phyloP scores from a whole-genome alignment of 2,113 vertebrate species.

The Poicephalus meyeri region DNA sequence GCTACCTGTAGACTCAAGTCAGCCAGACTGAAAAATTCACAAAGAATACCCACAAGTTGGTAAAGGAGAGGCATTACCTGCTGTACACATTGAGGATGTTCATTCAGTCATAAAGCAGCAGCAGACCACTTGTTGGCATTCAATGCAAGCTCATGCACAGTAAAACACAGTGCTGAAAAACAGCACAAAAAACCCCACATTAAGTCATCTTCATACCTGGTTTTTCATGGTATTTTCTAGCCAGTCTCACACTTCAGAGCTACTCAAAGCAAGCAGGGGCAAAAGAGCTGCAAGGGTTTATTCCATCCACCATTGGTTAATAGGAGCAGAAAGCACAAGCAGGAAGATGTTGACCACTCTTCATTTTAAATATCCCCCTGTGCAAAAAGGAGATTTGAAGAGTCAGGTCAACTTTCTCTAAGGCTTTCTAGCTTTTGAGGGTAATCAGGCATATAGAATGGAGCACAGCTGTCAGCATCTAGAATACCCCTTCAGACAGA shows the following conservation, averaged over 20 bases:
- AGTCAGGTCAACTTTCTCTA: background rate
- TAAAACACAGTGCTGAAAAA: background rate
- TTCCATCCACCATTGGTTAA: background rate
- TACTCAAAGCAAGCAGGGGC: background rate
- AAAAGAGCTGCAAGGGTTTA: background rate
- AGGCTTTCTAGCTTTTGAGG: background rate
- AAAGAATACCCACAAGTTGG: background rate
- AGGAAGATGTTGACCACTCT: background rate
- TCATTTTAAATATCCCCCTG: background rate
- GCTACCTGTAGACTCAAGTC: background rate
- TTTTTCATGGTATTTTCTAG: background rate
- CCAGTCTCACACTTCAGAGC: background rate
- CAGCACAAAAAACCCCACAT: rapidly evolving
- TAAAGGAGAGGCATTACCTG: background rate
- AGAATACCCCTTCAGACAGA: rapidly evolving
- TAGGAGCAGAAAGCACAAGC: background rate
- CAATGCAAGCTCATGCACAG: background rate
- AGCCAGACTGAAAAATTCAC: background rate
- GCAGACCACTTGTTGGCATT: background rate
- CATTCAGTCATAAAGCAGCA: background rate
- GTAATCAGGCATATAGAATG: rapidly evolving
- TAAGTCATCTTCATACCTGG: background rate
- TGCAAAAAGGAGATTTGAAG: background rate
- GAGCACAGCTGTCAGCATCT: background rate
- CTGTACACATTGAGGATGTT: background rate